Base-by-base conservation (phyloP, 2,888 invertebrate species). In the Heliconius charithonia region DNA sequence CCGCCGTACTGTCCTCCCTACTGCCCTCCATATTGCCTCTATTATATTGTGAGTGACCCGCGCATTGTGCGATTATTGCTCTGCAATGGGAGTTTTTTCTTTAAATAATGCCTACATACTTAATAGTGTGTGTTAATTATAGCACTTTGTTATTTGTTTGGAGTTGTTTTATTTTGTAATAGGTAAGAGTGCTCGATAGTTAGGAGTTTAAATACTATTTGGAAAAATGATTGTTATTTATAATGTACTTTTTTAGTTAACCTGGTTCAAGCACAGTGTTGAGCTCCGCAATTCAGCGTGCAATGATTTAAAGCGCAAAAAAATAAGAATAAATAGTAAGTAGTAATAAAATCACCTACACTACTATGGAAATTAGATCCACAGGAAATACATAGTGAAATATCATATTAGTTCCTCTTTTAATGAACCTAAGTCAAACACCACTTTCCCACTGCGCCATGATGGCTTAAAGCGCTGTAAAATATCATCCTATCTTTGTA, bases 401-500 rank as follows among this genome's bases (percentile, higher is more conserved):
- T 22, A 19, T 51, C 51, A 22, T 6, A 22, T 6, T 51, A 51
- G 19, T 51, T 51, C 22, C 1, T 7, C 9, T 51, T 22, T 51
- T 22, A 51, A 22, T 51, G 22, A 51, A 27, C 27, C 25, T 27
- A 25, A 13, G 12, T 13, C 62, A 25, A 62, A 62, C 16, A 25
- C 25, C 0, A 7, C 19, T 16, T 16, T 7, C 2, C 12, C 41
- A 45, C 7, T 25, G 69, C 41, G 69, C 69, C 19, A 25, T 25
- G 9, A 19, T 19, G 69, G 13, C 19, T 25, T 13, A 7, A 6
- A 4, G 25, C 7, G n/a, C 4, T 25, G 25, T 45, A 25, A 59
- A 72, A n/a, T 59, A 72, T 59, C 32, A n/a, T n/a, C 22, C 32
- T 29, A 59, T 72, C 32, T 32, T 59, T 59, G 59, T 72, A 72